Evolutionary conservation across 2,113 vertebrate species (phyloP).

Genomic region (Poicephalus meyeri): DNA sequence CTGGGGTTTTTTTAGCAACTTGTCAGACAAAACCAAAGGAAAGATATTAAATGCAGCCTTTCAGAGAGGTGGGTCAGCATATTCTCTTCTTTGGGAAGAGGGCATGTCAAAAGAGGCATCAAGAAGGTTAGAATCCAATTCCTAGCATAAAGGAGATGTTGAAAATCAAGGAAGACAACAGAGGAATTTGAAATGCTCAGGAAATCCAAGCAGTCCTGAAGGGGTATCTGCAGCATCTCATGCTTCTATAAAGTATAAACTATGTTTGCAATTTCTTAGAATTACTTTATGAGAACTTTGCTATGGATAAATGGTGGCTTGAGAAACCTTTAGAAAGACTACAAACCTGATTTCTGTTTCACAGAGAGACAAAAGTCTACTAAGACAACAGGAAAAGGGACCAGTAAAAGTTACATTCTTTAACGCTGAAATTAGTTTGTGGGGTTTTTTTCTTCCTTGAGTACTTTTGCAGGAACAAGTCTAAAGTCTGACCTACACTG

Average conservation of each 20-base stretch:
- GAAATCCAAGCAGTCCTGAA: background rate
- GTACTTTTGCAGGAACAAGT: background rate
- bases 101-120: background rate
- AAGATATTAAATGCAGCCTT: background rate
- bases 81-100: background rate
- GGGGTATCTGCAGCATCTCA: background rate
- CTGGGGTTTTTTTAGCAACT: background rate
- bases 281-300: background rate
- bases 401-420: background rate
- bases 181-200: background rate
- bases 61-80: background rate
- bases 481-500: background rate
- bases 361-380: background rate
- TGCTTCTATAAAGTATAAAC: background rate
- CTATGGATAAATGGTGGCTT: background rate
- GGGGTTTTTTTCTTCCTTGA: rapidly evolving
- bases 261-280: background rate
- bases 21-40: background rate
- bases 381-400: background rate
- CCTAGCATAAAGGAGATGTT: background rate
- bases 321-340: background rate
- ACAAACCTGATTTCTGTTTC: background rate
- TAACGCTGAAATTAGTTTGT: background rate
- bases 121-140: background rate
- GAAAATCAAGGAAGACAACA: background rate